Conservation (phyloP, 2,797 vertebrate genomes). For the Moxostoma hubbsi region DNA sequence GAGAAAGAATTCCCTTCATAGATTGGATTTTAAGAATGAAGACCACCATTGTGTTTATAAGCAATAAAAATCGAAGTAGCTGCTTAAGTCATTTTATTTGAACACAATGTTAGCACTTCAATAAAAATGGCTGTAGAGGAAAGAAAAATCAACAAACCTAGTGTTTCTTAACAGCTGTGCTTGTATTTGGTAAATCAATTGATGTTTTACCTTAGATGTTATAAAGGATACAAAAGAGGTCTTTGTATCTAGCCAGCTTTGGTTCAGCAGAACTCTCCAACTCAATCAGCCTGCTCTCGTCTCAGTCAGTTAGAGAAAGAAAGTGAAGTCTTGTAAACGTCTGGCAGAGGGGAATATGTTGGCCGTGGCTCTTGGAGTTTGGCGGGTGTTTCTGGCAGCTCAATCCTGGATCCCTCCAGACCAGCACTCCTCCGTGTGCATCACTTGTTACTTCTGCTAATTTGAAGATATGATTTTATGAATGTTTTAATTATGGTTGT, state of each 20-base stretch:
- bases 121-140: not conserved
- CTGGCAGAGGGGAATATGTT: slow-evolving; percentile 68
- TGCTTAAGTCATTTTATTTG: not conserved
- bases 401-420: slow-evolving; percentile 53
- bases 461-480: slow-evolving; percentile 55
- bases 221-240: slow-evolving; percentile 31
- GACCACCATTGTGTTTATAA: slow-evolving; percentile 19
- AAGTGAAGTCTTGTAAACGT: slow-evolving; percentile 73
- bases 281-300: slow-evolving; percentile 62
- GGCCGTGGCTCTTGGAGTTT: slow-evolving; percentile 66
- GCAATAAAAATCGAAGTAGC: not conserved
- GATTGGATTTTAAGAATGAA: no score
- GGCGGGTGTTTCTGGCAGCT: slow-evolving; percentile 71
- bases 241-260: slow-evolving; percentile 45
- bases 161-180: not conserved
- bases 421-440: slow-evolving; percentile 47
- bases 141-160: not conserved
- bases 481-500: no score
- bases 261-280: slow-evolving; percentile 46
- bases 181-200: not conserved
- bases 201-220: slow-evolving; percentile 21
- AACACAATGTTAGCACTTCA: not conserved
- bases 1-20: no score
- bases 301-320: slow-evolving; percentile 77
- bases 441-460: slow-evolving; percentile 71